Percentiles rank a stretch among this genome's conserved stretches.
These are phyloP conservation scores for Callosobruchus maculatus DNA, from an alignment of 2,888 invertebrate genomes.

Conservation along the genomic window DNA sequence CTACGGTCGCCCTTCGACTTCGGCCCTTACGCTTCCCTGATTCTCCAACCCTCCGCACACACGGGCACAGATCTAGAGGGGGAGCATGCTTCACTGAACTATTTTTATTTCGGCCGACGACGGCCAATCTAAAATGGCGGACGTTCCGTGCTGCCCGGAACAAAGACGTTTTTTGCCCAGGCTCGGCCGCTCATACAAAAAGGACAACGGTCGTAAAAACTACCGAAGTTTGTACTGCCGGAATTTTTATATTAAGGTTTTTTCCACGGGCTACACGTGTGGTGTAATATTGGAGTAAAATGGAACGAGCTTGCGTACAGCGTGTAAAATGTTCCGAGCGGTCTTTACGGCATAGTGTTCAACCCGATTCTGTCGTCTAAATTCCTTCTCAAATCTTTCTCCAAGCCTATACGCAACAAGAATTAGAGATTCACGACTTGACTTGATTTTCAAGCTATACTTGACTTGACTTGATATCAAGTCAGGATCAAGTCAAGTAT, in stretches of 20 bases:
- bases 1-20: not conserved
- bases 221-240: not conserved
- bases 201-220: not conserved
- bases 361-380: too few relatives aligned
- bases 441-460: too few relatives aligned
- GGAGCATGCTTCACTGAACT: slow-evolving; percentile 48
- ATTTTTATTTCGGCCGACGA: slow-evolving; percentile 48
- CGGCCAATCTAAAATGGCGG: slow-evolving; percentile 47
- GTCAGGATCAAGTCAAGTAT: too few relatives aligned
- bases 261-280: not conserved
- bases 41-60: slow-evolving; percentile 38
- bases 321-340: too few relatives aligned
- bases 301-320: too few relatives aligned
- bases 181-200: not conserved
- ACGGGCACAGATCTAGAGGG: slow-evolving; percentile 45
- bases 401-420: too few relatives aligned
- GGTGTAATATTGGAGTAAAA: too few relatives aligned
- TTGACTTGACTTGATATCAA: too few relatives aligned
- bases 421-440: too few relatives aligned
- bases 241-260: slow-evolving; percentile 5
- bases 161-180: slow-evolving; percentile 39
- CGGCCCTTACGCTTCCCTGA: slow-evolving; percentile 41
- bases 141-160: slow-evolving; percentile 28
- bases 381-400: too few relatives aligned
- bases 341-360: too few relatives aligned